Base-by-base conservation (phyloP, 2,113 vertebrate species). In the Elgaria multicarinata region DNA sequence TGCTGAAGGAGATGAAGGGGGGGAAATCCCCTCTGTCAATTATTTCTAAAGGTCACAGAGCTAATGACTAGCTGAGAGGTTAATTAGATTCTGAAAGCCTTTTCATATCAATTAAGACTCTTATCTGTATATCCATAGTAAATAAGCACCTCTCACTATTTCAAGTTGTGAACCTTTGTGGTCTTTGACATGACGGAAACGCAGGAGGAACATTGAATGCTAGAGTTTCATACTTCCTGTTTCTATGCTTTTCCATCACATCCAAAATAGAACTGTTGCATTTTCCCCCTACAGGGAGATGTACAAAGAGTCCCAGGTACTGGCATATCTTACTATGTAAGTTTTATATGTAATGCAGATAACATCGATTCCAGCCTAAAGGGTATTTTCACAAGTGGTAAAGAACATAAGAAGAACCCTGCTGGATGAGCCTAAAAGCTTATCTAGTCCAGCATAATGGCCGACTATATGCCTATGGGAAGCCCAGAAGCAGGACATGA, bases 1-100 rank as follows among this genome's bases (percentile, higher is more conserved):
- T 97, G 97, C 95, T 97, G 97, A 97, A 97, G 97, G 97, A 96
- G 91, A 88, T 75, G 91, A 94, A 94, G 71, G 94, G 90, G 87
- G 91, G 94, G 95, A 95, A 94, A 93, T 94, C 92, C 93, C 96
- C 96, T 96, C 96, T 98, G 98, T 98, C 99, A 98, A 98, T 98
- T 99, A 99, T 99, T 98, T 99, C 97, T 97, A 99, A 98, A 99
- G 98, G 98, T 98, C 98, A 98, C 96, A 97, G 97, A 98, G 98
- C 98, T 99, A 99, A 99, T 99, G 97, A 99, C 97, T 99, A 98
- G 96, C 98, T 98, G 97, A 97, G 98, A 98, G 97, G 98, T 98
- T 99, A 99, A 99, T 99, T 98, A 98, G 98, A 98, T 99, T 99
- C 98, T 97, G 95, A 98, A 98, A 98, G 97, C 96, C 97, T 98